These are phyloP conservation scores for Ammodytes marinus DNA, from an alignment of 2,113 vertebrate species.

Conservation along the genomic window DNA sequence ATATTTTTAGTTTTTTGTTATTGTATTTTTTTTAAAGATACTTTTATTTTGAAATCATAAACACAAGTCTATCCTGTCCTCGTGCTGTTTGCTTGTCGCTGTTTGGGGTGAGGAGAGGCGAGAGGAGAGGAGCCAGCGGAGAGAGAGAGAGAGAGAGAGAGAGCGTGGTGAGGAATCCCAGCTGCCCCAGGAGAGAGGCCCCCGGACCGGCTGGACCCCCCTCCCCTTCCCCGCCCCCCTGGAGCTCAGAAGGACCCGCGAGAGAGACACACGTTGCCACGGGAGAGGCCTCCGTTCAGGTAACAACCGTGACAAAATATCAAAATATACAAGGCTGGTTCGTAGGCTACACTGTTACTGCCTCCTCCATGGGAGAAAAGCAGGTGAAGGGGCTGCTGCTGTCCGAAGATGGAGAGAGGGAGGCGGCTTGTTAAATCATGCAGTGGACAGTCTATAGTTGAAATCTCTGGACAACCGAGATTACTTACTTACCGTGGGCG, in stretches of 20 bases:
- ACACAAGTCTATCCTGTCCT: neutral
- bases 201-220: constrained; percentile 77
- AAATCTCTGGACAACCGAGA: constrained; percentile 55
- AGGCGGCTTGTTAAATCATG: constrained; percentile 33
- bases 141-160: constrained; percentile 50
- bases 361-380: constrained; percentile 25
- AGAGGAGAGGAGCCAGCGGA: constrained; percentile 57
- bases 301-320: constrained; percentile 66
- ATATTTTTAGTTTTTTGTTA: too few relatives aligned
- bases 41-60: constrained; percentile 54
- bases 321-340: too few relatives aligned
- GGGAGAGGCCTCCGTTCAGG: constrained; percentile 83
- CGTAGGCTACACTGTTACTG: too few relatives aligned
- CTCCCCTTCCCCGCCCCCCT: too few relatives aligned
- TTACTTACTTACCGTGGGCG: constrained; percentile 29
- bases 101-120: constrained; percentile 49
- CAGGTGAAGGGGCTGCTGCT: constrained; percentile 61
- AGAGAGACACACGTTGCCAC: constrained; percentile 77
- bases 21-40: too few relatives aligned
- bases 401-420: constrained; percentile 61
- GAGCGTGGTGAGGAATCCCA: constrained; percentile 77
- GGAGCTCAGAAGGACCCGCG: constrained; percentile 79
- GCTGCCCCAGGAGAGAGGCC: constrained; percentile 74
- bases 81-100: constrained; percentile 31
- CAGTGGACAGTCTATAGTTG: too few relatives aligned